These are phyloP conservation scores for Polypedilum vanderplanki DNA, from an alignment of 1,140 invertebrate species.

Conservation along the genomic window DNA sequence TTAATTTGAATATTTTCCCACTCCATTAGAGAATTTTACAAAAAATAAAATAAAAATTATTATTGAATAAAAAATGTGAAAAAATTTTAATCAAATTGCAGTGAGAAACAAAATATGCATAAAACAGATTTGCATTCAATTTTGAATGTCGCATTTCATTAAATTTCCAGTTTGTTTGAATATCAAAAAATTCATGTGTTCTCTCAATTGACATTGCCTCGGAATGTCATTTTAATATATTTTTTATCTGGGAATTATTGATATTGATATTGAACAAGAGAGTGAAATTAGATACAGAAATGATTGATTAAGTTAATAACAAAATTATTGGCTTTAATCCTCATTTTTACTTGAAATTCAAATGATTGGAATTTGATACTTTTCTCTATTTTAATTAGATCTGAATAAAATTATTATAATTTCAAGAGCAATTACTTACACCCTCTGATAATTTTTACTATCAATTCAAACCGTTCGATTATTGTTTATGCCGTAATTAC, in stretches of 20 bases:
- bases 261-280: neutral
- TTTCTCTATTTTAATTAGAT: too few species aligned
- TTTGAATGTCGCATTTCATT: constrained; percentile 12
- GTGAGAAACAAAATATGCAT: neutral
- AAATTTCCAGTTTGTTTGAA: neutral
- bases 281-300: constrained; percentile 7
- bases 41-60: neutral
- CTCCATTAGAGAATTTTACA: neutral
- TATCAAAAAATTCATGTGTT: neutral
- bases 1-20: constrained; percentile 8
- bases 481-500: too few species aligned
- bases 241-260: neutral
- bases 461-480: too few species aligned
- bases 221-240: neutral
- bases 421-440: too few species aligned
- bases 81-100: constrained; percentile 8
- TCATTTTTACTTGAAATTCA: too few species aligned
- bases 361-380: too few species aligned
- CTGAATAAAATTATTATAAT: too few species aligned
- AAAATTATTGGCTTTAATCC: neutral
- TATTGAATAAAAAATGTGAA: constrained; percentile 13
- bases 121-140: constrained; percentile 4
- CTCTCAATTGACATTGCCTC: neutral
- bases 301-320: constrained; percentile 1
- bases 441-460: too few species aligned